These are phyloP conservation scores for Gymnodraco acuticeps DNA, from an alignment of 2,797 vertebrate genomes.

Conservation along the genomic window DNA sequence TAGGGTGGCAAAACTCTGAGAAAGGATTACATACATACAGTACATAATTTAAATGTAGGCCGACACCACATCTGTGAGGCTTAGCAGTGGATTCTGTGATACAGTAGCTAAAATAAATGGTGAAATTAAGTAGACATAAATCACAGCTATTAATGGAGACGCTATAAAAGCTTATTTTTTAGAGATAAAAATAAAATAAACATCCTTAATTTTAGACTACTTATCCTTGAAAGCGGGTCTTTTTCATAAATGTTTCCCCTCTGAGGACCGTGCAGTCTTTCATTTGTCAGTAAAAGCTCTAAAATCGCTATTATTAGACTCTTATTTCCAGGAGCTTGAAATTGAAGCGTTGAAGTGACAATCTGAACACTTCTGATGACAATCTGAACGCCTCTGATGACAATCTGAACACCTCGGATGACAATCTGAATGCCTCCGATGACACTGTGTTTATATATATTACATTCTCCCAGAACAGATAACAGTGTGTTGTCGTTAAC, in stretches of 20 bases:
- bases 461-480: slow-evolving; percentile 8
- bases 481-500: neutral
- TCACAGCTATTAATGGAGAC: slow-evolving; percentile 23
- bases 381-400: slow-evolving; percentile 5
- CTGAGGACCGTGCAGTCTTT: neutral
- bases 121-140: slow-evolving; percentile 20
- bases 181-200: slow-evolving; percentile 12
- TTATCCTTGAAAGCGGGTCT: slow-evolving; percentile 2
- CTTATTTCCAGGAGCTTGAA: slow-evolving; percentile 5
- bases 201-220: neutral
- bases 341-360: neutral
- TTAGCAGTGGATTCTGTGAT: slow-evolving; percentile 9
- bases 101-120: slow-evolving; percentile 10
- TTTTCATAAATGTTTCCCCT: neutral
- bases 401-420: neutral
- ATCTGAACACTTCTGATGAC: neutral
- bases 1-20: slow-evolving; percentile 19
- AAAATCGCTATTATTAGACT: slow-evolving; percentile 16
- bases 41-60: slow-evolving; percentile 23
- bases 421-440: too few species aligned
- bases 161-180: neutral
- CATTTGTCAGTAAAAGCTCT: slow-evolving; percentile 1
- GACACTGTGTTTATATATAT: slow-evolving; percentile 2
- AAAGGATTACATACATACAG: slow-evolving; percentile 11
- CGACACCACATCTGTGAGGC: neutral